Base-by-base conservation (phyloP, 2,888 invertebrate species). In the Ceratothoa steindachneri region DNA sequence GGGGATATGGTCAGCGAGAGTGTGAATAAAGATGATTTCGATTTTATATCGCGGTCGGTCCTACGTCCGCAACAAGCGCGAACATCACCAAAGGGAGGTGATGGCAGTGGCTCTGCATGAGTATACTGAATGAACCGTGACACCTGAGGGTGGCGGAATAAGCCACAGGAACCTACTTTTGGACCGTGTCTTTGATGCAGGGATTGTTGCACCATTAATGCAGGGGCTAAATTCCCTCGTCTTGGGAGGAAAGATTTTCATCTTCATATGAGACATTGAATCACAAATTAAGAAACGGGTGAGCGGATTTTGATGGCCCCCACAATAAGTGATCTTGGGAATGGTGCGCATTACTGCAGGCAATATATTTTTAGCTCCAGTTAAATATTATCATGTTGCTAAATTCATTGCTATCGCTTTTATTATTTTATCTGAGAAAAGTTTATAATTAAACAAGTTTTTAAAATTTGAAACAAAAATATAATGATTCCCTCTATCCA, bases 121-220 rank as follows among this genome's bases (percentile, higher is more conserved):
- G 71, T 77, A 77, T 71, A 77, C 77, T n/a, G 77, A 77, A 64
- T 77, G 77, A 75, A 74, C 77, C 68, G 69, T 72, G 19, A 70
- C 31, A 15, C 70, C 74, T 9, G 60, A 67, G 1, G 67, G 52
- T 19, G 30, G 31, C 0, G 64, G 27, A 31, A 19, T 71, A 4
- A 29, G 31, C 19, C 60, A 71, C 12, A 60, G 75, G 27, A 68
- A 77, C 60, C 68, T 73, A 0, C 69, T 77, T n/a, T 66, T 77
- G 15, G 69, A 77, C 27, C 71, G 74, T 60, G 70, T 77, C n/a
- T 67, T 74, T 2, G 77, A 77, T 70, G 72, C 77, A 0, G 74
- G 74, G 24, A 65, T 73, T 41, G 75, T 77, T 64, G 77, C 77
- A 4, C 77, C 77, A 55, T 30, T 77, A n/a, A 72, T 73, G 67